Evolutionary conservation across 2,113 vertebrate species (phyloP), one percentile per base, ranked within the genome.

Genomic region (Sprattus sprattus): DNA sequence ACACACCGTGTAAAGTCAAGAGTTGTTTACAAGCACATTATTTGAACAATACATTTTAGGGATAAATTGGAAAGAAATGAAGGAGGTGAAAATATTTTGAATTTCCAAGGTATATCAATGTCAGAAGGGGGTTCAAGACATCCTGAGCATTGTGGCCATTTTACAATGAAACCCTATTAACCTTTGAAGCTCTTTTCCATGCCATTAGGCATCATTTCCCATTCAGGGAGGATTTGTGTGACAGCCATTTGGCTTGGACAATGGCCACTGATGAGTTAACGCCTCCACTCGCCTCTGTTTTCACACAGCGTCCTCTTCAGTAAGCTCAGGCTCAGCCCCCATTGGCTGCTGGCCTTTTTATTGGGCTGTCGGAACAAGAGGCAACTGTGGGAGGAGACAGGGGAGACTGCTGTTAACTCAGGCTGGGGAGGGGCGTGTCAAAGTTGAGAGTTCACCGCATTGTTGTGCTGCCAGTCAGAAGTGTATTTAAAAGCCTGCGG

Each of bases 381-480:
- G 95, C 96, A 97, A 95, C 96, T 97, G 96, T 95, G 94, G 91
- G 95, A 95, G 95, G 91, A 94, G 94, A 94, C 92, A 91, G 89
- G 81, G 89, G 92, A 13, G 91, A 93, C 93, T 93, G 91, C 94
- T 86, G 87, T 94, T 95, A 95, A 90, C 89, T 94, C 88, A 93
- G 93, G 92, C 91, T 78, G 52, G 67, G 83, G 91, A 90, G 92
- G 86, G 92, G 95, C 93, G 94, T 93, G 94, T 91, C 85, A 95
- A 93, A 94, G 96, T 95, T 96, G 95, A 95, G 91, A 95, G 96
- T 95, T 96, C 95, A 90, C 84, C 47, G 90, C 91, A 96, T 96
- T 97, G 95, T 94, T 92, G 90, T 95, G 88, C 87, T 71, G 82
- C 91, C 88, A 1, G 22, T 92, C 92, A 88, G 93, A 94, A 92